Conservation (phyloP, 2,797 vertebrate genomes). For the Labeo calbasu region DNA sequence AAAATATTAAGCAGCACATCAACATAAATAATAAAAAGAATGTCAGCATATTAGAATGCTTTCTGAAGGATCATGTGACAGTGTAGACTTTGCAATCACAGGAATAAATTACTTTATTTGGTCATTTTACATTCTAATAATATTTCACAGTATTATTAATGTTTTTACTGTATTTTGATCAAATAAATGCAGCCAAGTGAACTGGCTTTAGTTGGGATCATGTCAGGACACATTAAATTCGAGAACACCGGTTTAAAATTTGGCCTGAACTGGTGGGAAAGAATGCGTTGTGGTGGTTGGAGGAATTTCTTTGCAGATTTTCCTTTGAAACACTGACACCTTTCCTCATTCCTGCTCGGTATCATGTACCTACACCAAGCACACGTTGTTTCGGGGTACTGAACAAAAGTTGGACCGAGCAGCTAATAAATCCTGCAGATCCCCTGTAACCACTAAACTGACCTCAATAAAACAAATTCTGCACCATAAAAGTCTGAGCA, state of each 20-base stretch:
- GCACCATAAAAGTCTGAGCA: slow-evolving; percentile 27
- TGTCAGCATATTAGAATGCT: neutral
- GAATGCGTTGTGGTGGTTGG: slow-evolving; percentile 19
- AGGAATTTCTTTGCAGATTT: slow-evolving; percentile 61
- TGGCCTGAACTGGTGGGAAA: slow-evolving; percentile 8
- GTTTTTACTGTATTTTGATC: neutral
- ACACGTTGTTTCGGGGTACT: slow-evolving; percentile 67
- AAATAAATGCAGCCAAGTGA: slow-evolving; percentile 3
- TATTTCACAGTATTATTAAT: no score
- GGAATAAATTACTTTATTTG: neutral
- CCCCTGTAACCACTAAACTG: slow-evolving; percentile 36
- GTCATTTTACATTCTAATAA: neutral
- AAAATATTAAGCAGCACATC: neutral
- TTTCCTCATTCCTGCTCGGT: slow-evolving; percentile 67
- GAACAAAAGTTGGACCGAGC: slow-evolving; percentile 61
- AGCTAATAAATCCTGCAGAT: slow-evolving; percentile 70
- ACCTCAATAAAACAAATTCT: slow-evolving; percentile 45
- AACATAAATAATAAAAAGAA: neutral
- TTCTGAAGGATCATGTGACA: slow-evolving; percentile 9
- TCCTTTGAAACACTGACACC: slow-evolving; percentile 70
- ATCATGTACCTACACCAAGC: slow-evolving; percentile 68
- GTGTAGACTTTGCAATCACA: neutral
- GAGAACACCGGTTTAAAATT: slow-evolving; percentile 5
- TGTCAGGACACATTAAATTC: slow-evolving; percentile 13
- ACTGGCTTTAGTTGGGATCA: neutral